Conservation (phyloP, 2,113 vertebrate species). For the Mus spicilegus region DNA sequence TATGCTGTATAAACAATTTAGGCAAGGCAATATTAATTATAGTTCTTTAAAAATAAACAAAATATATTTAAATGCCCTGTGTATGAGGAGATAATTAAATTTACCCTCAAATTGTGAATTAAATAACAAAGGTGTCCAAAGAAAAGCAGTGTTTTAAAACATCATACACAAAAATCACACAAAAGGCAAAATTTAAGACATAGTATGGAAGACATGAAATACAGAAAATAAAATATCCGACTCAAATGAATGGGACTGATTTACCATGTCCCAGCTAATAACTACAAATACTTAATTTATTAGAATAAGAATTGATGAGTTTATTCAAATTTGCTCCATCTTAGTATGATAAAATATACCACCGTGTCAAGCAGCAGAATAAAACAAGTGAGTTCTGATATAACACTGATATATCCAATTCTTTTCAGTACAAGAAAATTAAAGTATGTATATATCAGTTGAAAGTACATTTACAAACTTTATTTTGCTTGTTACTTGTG, state of each 20-base stretch:
- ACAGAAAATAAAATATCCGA: background rate
- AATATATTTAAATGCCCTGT: background rate
- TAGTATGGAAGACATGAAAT: background rate
- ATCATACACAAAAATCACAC: background rate
- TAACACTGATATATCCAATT: background rate
- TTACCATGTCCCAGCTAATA: background rate
- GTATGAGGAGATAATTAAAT: background rate
- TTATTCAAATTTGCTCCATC: background rate
- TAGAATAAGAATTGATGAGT: background rate
- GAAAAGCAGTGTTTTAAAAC: conserved; percentile 4
- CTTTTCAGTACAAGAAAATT: background rate
- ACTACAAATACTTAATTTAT: background rate
- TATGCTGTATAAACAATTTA: background rate
- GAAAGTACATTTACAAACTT: conserved; percentile 55
- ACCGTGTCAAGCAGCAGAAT: background rate
- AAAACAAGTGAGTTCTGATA: background rate
- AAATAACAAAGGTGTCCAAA: background rate
- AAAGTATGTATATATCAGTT: background rate
- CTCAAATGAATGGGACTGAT: background rate
- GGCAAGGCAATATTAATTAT: background rate
- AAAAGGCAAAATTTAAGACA: background rate
- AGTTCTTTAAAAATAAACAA: background rate
- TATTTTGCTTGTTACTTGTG: conserved; percentile 36
- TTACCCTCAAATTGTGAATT: background rate
- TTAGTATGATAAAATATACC: background rate